phyloP scores from a whole-genome alignment of 2,888 invertebrate species.

The Eurois occulta region DNA sequence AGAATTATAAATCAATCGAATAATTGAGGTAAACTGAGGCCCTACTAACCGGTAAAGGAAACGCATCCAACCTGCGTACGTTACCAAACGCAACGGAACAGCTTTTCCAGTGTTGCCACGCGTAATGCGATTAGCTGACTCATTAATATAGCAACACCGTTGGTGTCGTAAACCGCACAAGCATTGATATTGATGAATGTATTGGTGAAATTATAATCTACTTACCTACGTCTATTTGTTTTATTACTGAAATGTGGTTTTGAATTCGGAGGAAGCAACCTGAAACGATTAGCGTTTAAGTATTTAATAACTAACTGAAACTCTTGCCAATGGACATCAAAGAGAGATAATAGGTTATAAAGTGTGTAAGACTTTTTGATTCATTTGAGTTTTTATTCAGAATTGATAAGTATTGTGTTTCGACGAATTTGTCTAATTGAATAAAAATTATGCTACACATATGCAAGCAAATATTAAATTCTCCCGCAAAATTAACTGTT shows the following conservation, averaged over 20 bases:
- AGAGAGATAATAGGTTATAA: not conserved
- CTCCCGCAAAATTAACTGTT: not conserved
- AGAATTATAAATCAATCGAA: not conserved
- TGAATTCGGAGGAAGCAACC: not conserved
- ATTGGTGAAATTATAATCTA: constrained; percentile 28
- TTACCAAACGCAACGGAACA: constrained; percentile 55
- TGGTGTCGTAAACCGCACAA: constrained; percentile 48
- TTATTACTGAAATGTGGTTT: not conserved
- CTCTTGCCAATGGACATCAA: not conserved
- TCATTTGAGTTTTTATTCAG: not conserved
- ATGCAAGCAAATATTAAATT: not conserved
- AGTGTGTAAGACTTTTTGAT: not conserved
- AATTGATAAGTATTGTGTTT: not conserved
- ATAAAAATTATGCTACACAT: not conserved
- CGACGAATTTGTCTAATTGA: not conserved
- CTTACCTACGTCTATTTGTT: not conserved
- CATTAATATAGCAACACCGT: constrained; percentile 36
- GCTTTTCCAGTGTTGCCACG: constrained; percentile 42
- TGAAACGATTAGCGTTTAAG: not conserved
- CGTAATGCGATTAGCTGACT: constrained; percentile 53
- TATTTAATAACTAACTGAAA: not conserved
- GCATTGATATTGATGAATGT: constrained; percentile 52
- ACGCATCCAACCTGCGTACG: constrained; percentile 20
- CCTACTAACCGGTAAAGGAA: constrained; percentile 8
- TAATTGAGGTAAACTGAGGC: not conserved